Base-by-base conservation (phyloP, 2,888 invertebrate genomes). In the Oithona nana region DNA sequence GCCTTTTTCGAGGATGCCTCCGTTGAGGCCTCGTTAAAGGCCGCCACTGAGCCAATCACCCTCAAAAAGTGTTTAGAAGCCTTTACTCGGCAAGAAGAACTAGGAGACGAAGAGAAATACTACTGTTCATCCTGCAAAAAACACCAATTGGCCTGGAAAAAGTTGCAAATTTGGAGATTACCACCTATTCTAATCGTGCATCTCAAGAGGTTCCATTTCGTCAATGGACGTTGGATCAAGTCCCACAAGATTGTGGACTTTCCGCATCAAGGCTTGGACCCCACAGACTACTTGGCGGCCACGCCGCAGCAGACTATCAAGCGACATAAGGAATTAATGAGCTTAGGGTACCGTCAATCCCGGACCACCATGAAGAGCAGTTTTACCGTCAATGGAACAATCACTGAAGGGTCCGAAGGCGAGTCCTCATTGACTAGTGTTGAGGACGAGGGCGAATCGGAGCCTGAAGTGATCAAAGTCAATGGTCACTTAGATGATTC, bases 111-210 rank as follows among this genome's bases (percentile, higher is more conserved):
- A 71, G 83, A 87, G 71, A 82, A 83, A 71, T 89, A 88, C 76
- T 84, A 84, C 72, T 92, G 92, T 76, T 80, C 83, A 64, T 81
- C 81, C 69, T 93, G 92, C 75, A 82, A 84, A 70, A 79, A 81
- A 68, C 83, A 83, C 70, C 87, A 87, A 71, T 82, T 86, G 62
- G 89, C 92, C 63, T 84, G 84, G 67, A 92, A 92, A 75, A 88
- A 88, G 72, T 77, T 93, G 71, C 88, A 90, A 73, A 85, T 93
- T 61, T 93, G 92, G 90, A 79, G 85, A 67, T 75, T 89, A 67
- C 93, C 92, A 64, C 89, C 90, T 13, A 82, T 92, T 68, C 75
- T 93, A 89, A 88, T 93, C 70, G 81, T 93, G 61, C 92, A 93
- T 72, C 75, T 93, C 66, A 93, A 93, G 73, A 81, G 93, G 1